phyloP scores from a whole-genome alignment of 2,888 invertebrate genomes.

The Pyralis farinalis region DNA sequence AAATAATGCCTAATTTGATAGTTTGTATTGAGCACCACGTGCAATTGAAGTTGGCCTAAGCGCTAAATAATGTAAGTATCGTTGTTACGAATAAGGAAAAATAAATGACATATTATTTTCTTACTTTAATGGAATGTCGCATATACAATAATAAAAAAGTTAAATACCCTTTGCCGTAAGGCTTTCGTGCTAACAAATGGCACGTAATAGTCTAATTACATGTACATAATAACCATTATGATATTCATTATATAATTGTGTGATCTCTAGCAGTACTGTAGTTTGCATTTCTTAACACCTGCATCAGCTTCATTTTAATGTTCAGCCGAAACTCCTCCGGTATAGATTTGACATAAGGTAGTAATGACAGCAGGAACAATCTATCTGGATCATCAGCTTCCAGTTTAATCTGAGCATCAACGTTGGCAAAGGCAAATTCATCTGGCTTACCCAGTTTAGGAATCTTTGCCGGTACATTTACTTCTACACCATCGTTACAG shows the following conservation, averaged over 20 bases:
- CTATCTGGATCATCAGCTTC: slow-evolving; percentile 61
- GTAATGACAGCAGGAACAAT: slow-evolving; percentile 61
- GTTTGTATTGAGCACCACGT: too few relatives aligned
- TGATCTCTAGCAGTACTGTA: slow-evolving; percentile 38
- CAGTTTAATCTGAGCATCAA: slow-evolving; percentile 37
- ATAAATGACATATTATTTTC: neutral
- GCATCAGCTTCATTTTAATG: slow-evolving; percentile 69
- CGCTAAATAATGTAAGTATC: too few relatives aligned
- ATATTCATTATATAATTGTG: slow-evolving; percentile 32
- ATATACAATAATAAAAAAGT: slow-evolving; percentile 1
- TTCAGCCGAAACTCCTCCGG: slow-evolving; percentile 59
- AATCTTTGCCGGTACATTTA: slow-evolving; percentile 25
- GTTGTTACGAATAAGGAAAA: too few relatives aligned
- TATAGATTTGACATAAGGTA: slow-evolving; percentile 63
- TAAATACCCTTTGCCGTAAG: neutral
- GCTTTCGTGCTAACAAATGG: slow-evolving; percentile 1
- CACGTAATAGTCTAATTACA: slow-evolving; percentile 2
- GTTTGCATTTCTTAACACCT: slow-evolving; percentile 60
- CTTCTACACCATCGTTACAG: slow-evolving; percentile 28
- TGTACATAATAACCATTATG: neutral
- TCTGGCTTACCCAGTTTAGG: slow-evolving; percentile 29
- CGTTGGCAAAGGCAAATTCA: slow-evolving; percentile 64
- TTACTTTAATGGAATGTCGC: neutral
- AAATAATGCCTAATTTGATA: too few relatives aligned
- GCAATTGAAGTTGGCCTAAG: too few relatives aligned